Percentiles rank a stretch among this genome's conserved stretches.
Evolutionary conservation across 2,113 vertebrate species (phyloP).

Genomic region (Helogale parvula): DNA sequence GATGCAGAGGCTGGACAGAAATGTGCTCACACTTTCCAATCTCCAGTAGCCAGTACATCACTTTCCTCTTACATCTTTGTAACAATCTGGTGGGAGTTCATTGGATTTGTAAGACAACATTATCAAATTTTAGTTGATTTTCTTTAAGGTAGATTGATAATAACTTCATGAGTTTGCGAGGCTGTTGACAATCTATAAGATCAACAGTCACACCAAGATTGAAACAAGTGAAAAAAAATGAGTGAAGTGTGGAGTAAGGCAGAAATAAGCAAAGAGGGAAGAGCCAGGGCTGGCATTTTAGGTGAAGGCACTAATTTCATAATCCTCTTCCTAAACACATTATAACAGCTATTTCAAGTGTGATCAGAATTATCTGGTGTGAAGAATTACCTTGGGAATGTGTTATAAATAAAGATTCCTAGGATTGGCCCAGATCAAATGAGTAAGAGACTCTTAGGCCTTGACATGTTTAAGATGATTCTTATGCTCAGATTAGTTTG

Average conservation of each 20-base stretch:
- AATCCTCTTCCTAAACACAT: background rate
- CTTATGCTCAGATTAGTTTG: background rate
- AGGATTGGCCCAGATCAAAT: background rate
- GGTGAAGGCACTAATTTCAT: background rate
- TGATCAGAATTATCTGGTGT: background rate
- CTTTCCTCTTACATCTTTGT: background rate
- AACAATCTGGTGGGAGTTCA: background rate
- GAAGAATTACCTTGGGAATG: background rate
- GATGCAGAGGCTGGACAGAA: background rate
- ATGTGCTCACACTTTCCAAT: too few species aligned
- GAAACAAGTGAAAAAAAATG: background rate
- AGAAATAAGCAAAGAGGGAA: background rate
- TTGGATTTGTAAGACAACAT: background rate
- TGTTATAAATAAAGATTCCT: background rate
- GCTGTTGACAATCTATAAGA: background rate
- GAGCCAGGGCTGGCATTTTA: background rate
- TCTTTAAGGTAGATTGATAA: background rate
- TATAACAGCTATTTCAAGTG: background rate
- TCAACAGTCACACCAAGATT: background rate
- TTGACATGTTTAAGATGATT: background rate
- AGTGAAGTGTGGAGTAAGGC: background rate
- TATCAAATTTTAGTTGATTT: background rate
- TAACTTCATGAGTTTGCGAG: background rate
- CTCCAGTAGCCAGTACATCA: background rate
- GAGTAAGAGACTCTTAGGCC: background rate